These are phyloP conservation scores for Cydia pomonella DNA, from an alignment of 1,140 invertebrate genomes.

Conservation along the genomic window DNA sequence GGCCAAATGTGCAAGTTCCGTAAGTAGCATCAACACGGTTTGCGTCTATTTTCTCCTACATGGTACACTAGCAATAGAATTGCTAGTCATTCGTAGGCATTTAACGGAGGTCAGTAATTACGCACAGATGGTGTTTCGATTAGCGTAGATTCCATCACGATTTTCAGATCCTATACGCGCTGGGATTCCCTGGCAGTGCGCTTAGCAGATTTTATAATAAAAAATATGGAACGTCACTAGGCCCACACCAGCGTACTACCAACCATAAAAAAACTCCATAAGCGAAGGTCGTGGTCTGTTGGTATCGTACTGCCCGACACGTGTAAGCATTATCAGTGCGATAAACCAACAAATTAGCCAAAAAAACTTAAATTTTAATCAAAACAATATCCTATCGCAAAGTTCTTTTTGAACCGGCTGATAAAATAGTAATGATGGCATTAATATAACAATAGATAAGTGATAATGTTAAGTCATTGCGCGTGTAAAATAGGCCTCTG, in stretches of 20 bases:
- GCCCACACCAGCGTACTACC: not conserved
- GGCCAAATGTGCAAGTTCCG: too few relatives aligned
- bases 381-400: not conserved
- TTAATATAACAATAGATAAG: slow-evolving; percentile 31
- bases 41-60: too few relatives aligned
- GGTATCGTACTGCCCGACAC: slow-evolving; percentile 10
- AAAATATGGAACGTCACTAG: slow-evolving; percentile 14
- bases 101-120: not conserved
- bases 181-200: slow-evolving; percentile 8
- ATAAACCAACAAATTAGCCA: slow-evolving; percentile 21
- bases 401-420: not conserved
- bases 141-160: not conserved
- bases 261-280: not conserved
- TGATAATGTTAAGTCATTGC: slow-evolving; percentile 1
- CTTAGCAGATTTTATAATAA: slow-evolving; percentile 16
- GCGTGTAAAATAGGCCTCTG: slow-evolving; percentile 27
- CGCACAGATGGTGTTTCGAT: not conserved
- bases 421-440: slow-evolving; percentile 8
- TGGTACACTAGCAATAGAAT: not conserved
- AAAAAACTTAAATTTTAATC: not conserved
- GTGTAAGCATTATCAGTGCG: slow-evolving; percentile 9
- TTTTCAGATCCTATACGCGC: not conserved
- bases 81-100: not conserved
- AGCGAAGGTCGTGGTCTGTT: not conserved
- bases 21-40: too few relatives aligned